A percentile compares a stretch with the other conserved stretches of the same genome.
Conservation (phyloP, 2,113 vertebrate genomes). For the Hassar affinis region DNA sequence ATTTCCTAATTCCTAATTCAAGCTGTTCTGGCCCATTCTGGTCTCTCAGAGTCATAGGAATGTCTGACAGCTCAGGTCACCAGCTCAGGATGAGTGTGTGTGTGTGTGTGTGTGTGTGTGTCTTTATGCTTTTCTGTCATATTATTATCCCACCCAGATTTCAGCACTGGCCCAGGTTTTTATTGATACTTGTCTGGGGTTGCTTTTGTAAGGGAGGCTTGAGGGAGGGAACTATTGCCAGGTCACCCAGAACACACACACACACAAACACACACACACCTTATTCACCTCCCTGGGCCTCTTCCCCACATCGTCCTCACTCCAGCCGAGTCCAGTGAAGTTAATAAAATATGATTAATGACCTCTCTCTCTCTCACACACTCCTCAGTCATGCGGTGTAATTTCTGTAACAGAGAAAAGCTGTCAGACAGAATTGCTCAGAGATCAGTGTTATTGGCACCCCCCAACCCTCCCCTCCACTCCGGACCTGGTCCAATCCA, state of each 20-base stretch:
- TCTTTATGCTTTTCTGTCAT: neutral
- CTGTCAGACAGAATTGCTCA: slow-evolving; percentile 56
- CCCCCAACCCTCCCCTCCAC: slow-evolving; percentile 55
- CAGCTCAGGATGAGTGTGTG: slow-evolving; percentile 5
- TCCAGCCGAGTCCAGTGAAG: slow-evolving; percentile 48
- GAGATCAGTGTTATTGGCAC: slow-evolving; percentile 60
- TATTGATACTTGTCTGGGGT: slow-evolving; percentile 41
- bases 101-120: slow-evolving; percentile 7
- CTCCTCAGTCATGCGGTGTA: slow-evolving; percentile 46
- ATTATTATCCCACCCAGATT: slow-evolving; percentile 13
- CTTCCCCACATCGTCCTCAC: slow-evolving; percentile 46
- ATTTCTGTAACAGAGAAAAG: slow-evolving; percentile 63
- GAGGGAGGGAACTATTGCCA: neutral
- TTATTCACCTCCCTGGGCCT: slow-evolving; percentile 34
- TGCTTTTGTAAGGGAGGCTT: slow-evolving; percentile 23
- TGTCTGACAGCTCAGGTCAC: neutral
- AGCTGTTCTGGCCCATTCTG: neutral
- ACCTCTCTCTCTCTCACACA: slow-evolving; percentile 21
- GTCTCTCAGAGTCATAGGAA: neutral
- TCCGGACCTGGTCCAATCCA: slow-evolving; percentile 67
- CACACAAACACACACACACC: slow-evolving; percentile 21
- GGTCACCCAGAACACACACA: slow-evolving; percentile 44
- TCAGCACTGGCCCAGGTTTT: slow-evolving; percentile 34
- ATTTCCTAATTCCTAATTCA: too few relatives aligned
- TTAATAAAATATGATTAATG: slow-evolving; percentile 66